phyloP scores from a whole-genome alignment of 2,888 invertebrate species.

The Ecliptopera silaceata region DNA sequence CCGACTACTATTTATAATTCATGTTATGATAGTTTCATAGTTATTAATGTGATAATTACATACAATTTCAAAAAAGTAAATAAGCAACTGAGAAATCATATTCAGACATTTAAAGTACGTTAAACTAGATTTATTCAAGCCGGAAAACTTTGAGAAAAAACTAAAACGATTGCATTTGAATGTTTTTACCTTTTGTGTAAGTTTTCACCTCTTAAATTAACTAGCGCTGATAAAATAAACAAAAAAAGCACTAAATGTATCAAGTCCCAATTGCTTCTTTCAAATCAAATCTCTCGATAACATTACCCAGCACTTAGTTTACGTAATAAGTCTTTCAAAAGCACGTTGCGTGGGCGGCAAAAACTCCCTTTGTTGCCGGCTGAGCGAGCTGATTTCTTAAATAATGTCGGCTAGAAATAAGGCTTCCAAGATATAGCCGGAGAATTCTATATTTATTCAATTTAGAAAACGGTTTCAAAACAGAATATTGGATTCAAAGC shows the following conservation, averaged over 20 bases:
- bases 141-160: too few species aligned
- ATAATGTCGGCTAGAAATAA: constrained; percentile 74
- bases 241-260: constrained; percentile 15
- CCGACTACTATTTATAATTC: constrained; percentile 25
- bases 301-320: constrained; percentile 45
- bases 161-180: too few species aligned
- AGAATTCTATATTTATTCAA: background rate
- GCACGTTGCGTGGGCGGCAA: constrained; percentile 70
- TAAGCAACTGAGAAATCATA: too few species aligned
- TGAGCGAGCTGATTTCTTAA: constrained; percentile 80
- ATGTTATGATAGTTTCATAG: background rate
- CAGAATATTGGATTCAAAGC: too few species aligned
- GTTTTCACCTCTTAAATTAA: background rate
- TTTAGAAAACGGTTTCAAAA: too few species aligned
- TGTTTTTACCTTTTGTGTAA: background rate
- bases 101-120: too few species aligned
- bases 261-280: constrained; percentile 12
- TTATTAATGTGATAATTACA: too few species aligned
- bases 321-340: constrained; percentile 63
- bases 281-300: constrained; percentile 27
- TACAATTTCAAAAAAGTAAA: too few species aligned
- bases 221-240: background rate
- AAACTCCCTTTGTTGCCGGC: constrained; percentile 79
- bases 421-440: constrained; percentile 30
- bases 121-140: too few species aligned